phyloP scores from a whole-genome alignment of 2,888 invertebrate species.

The Luffia ferchaultella region DNA sequence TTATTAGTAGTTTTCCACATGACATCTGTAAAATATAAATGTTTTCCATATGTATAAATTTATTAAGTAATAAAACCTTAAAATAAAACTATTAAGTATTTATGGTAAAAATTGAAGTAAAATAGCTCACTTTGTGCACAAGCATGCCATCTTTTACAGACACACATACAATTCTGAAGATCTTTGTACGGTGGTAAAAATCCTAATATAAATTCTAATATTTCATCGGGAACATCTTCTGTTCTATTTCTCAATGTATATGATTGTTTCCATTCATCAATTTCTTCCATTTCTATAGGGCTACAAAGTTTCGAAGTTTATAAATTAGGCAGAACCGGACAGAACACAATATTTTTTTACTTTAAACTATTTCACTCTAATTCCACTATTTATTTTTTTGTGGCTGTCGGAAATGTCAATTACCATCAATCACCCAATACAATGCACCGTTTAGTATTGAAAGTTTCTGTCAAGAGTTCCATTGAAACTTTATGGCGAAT shows the following conservation, averaged over 20 bases:
- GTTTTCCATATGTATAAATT: too few relatives aligned
- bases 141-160: conserved; percentile 87
- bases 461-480: too few relatives aligned
- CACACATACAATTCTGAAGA: conserved; percentile 84
- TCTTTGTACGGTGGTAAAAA: conserved; percentile 91
- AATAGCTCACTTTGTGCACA: conserved; percentile 82
- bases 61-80: conserved; percentile 6
- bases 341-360: too few relatives aligned
- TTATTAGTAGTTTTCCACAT: conserved; percentile 76
- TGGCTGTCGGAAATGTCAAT: too few relatives aligned
- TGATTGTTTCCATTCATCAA: conserved; percentile 19
- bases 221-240: conserved; percentile 89
- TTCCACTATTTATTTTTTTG: too few relatives aligned
- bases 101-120: too few relatives aligned
- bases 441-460: too few relatives aligned
- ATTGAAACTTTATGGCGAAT: too few relatives aligned
- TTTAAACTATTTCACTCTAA: too few relatives aligned
- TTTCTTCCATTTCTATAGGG: conserved; percentile 35
- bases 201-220: conserved; percentile 90
- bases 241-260: conserved; percentile 24
- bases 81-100: neutral
- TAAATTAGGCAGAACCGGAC: too few relatives aligned
- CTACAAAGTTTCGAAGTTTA: too few relatives aligned
- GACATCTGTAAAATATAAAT: conserved; percentile 69
- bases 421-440: too few relatives aligned